phyloP scores from a whole-genome alignment of 1,140 invertebrate species.

The Euwallacea similis region DNA sequence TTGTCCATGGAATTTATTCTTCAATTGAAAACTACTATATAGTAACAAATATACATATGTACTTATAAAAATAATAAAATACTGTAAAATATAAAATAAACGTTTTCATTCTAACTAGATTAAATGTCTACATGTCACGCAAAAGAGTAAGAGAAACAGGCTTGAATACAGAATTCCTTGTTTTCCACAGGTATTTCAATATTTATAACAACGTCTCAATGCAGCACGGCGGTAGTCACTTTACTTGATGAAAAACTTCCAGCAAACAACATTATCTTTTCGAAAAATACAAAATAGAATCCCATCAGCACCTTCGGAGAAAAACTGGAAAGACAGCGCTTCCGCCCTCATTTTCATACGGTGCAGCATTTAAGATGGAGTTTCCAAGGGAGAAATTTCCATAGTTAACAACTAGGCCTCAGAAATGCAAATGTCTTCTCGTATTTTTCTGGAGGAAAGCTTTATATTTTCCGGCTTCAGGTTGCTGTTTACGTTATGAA shows the following conservation, averaged over 20 bases:
- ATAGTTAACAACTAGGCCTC: slow-evolving; percentile 5
- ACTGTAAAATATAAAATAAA: too few relatives aligned
- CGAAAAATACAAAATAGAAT: slow-evolving; percentile 2
- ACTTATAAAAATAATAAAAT: too few relatives aligned
- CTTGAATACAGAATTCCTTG: neutral
- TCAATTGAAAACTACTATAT: too few relatives aligned
- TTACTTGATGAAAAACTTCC: neutral
- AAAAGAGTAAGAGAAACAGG: neutral
- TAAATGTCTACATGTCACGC: neutral
- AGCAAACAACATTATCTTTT: neutral
- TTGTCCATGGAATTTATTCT: too few relatives aligned
- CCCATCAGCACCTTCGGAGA: neutral
- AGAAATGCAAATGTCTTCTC: slow-evolving; percentile 1
- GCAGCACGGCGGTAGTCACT: too few relatives aligned
- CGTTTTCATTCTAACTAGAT: too few relatives aligned
- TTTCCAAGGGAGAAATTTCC: neutral
- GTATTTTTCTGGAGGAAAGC: neutral
- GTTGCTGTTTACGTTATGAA: too few relatives aligned
- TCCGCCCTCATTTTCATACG: slow-evolving; percentile 3
- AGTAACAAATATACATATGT: too few relatives aligned
- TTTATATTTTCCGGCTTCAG: neutral
- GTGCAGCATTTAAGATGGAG: neutral
- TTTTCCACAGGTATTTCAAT: neutral
- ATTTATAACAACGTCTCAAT: too few relatives aligned
- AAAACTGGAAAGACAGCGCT: neutral